phyloP scores from a whole-genome alignment of 2,797 vertebrate species.

The Chrosomus eos region DNA sequence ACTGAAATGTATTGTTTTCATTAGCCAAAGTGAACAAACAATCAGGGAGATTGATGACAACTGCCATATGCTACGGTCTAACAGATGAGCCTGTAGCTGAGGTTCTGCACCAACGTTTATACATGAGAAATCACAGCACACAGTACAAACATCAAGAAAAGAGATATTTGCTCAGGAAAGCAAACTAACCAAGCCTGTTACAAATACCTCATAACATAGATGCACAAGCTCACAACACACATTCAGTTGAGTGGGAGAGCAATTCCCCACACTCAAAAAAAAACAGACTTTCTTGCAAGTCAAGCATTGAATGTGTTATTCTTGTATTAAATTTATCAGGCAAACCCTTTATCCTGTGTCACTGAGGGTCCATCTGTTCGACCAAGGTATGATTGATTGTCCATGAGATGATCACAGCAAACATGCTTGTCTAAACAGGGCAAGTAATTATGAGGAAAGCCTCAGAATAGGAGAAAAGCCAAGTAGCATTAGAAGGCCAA shows the following conservation, averaged over 20 bases:
- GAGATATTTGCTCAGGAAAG: not conserved
- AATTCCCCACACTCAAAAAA: constrained; percentile 3
- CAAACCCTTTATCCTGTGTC: constrained; percentile 31
- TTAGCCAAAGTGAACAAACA: not conserved
- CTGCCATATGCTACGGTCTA: constrained; percentile 2
- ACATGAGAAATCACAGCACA: constrained; percentile 5
- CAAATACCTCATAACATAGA: not conserved
- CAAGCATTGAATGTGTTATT: constrained; percentile 19
- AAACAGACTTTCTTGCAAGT: not conserved
- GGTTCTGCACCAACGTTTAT: constrained; percentile 1
- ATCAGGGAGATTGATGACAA: constrained; percentile 19
- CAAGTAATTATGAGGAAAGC: constrained; percentile 34
- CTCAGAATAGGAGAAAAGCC: constrained; percentile 7
- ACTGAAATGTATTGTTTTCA: constrained; percentile 29
- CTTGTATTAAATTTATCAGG: constrained; percentile 19
- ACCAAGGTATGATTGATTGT: constrained; percentile 47
- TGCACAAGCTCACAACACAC: not conserved
- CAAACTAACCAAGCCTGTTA: constrained; percentile 3
- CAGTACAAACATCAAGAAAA: constrained; percentile 10
- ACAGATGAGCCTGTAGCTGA: constrained; percentile 12
- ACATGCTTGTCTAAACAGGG: constrained; percentile 12
- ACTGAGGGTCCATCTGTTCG: constrained; percentile 33
- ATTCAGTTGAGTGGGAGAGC: constrained; percentile 11
- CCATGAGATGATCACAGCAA: constrained; percentile 33
- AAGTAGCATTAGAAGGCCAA: not conserved